Evolutionary conservation across 2,113 vertebrate genomes (phyloP).

Genomic region (Poeciliopsis retropinna): DNA sequence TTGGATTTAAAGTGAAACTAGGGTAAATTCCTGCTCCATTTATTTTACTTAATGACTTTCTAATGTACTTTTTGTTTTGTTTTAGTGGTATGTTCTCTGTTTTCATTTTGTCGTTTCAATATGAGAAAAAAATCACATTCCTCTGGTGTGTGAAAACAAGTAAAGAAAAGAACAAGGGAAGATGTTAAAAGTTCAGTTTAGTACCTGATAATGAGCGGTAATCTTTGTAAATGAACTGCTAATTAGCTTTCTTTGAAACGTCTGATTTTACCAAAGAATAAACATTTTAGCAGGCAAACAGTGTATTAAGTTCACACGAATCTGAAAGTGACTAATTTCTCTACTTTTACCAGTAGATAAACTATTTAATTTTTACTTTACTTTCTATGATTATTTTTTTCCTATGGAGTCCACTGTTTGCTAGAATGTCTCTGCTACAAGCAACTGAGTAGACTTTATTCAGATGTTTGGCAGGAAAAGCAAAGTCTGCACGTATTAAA

Average conservation of each 20-base stretch:
- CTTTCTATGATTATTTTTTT: slow-evolving; percentile 9
- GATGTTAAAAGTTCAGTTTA: not conserved
- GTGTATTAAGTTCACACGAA: not conserved
- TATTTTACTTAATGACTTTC: too few relatives aligned
- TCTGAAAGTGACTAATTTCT: not conserved
- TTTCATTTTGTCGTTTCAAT: too few relatives aligned
- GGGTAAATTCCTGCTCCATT: too few relatives aligned
- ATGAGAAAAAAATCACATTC: not conserved
- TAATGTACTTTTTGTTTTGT: too few relatives aligned
- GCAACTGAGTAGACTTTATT: slow-evolving; percentile 45
- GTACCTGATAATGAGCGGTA: not conserved
- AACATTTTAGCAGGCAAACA: not conserved
- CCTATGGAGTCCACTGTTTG: slow-evolving; percentile 30
- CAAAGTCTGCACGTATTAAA: slow-evolving; percentile 10
- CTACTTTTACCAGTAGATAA: too few relatives aligned
- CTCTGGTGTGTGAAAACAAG: not conserved
- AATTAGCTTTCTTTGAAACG: not conserved
- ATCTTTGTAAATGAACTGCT: not conserved
- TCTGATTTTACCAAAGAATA: not conserved
- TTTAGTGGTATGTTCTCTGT: too few relatives aligned
- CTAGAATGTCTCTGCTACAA: slow-evolving; percentile 7
- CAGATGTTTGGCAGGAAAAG: slow-evolving; percentile 41
- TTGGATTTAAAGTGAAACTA: too few relatives aligned
- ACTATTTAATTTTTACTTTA: not conserved
- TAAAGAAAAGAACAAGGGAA: not conserved